These are phyloP conservation scores for Platerodrilus igneus DNA, from an alignment of 2,888 invertebrate genomes.

Conservation along the genomic window DNA sequence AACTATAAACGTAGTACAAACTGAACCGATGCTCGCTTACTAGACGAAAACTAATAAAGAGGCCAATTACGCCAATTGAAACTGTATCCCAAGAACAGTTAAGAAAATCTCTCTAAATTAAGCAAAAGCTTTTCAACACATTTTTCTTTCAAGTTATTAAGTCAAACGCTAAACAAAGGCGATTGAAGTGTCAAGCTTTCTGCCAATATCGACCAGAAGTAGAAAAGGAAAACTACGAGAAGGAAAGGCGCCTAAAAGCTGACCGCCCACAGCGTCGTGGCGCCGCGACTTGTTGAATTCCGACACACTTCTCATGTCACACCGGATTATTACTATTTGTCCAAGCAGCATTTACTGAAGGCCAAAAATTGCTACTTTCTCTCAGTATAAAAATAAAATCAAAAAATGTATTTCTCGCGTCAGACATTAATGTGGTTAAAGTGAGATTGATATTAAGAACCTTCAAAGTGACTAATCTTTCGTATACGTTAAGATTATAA, in stretches of 20 bases:
- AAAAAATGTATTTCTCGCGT: not conserved
- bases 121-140: too few species aligned
- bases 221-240: constrained; percentile 39
- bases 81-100: too few species aligned
- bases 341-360: constrained; percentile 40
- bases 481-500: not conserved
- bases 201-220: constrained; percentile 32
- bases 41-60: too few species aligned
- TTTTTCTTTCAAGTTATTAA: constrained; percentile 20
- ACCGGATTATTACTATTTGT: constrained; percentile 45
- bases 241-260: constrained; percentile 53
- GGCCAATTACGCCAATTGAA: too few species aligned
- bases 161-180: constrained; percentile 30
- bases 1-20: too few species aligned
- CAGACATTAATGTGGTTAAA: not conserved
- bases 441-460: not conserved
- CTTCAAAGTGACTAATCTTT: not conserved
- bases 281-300: constrained; percentile 48
- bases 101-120: too few species aligned
- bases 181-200: constrained; percentile 35
- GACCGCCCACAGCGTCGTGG: constrained; percentile 45
- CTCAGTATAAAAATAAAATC: not conserved
- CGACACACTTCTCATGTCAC: constrained; percentile 45
- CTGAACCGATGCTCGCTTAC: too few species aligned
- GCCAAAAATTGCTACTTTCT: constrained; percentile 21